Percentiles rank a stretch among this genome's conserved stretches.
phyloP scores from a whole-genome alignment of 2,113 vertebrate species.

The Bothrops jararaca region DNA sequence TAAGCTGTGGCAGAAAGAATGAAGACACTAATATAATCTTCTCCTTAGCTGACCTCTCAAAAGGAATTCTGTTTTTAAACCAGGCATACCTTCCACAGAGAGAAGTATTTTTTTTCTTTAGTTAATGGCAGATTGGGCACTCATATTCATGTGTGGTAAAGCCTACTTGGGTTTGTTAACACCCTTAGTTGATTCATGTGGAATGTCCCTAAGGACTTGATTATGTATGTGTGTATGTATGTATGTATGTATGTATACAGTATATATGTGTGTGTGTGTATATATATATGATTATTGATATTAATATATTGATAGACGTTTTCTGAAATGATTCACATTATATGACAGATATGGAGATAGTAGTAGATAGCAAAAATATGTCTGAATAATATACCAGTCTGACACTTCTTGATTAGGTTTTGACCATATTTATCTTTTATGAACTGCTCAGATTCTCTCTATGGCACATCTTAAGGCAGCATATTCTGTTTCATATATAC shows the following conservation, averaged over 20 bases:
- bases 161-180: not conserved
- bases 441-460: constrained; percentile 18
- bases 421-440: constrained; percentile 32
- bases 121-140: not conserved
- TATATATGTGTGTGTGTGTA: too few species aligned
- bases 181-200: not conserved
- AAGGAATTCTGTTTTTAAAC: not conserved
- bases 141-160: not conserved
- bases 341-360: constrained; percentile 28
- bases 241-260: too few species aligned
- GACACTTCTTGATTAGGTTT: constrained; percentile 26
- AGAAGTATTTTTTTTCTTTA: not conserved
- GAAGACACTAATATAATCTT: not conserved
- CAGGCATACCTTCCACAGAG: not conserved
- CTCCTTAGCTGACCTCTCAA: not conserved
- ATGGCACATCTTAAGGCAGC: constrained; percentile 32
- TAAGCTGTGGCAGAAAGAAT: not conserved
- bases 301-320: not conserved
- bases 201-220: not conserved
- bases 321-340: not conserved
- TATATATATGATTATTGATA: constrained; percentile 33
- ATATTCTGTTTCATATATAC: constrained; percentile 37
- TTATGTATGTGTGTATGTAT: too few species aligned
- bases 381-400: constrained; percentile 19
- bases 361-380: constrained; percentile 6